Percentiles rank a stretch among this genome's conserved stretches.
Evolutionary conservation across 2,888 invertebrate genomes (phyloP).

Genomic region (Erebia aethiops): DNA sequence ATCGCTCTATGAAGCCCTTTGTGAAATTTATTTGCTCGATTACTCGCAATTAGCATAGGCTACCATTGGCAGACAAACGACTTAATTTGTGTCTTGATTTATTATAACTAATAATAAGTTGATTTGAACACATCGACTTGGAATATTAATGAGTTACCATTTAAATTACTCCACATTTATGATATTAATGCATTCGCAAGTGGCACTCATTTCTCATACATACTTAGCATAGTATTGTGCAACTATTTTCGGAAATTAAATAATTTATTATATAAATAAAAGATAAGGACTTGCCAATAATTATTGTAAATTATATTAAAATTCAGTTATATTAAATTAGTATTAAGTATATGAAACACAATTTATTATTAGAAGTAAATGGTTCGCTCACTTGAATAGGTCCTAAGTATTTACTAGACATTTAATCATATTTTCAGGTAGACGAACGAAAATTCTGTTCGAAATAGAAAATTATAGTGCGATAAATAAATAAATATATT

Average conservation of each 20-base stretch:
- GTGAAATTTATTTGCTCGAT: conserved; percentile 33
- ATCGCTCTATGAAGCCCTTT: conserved; percentile 16
- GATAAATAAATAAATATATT: too few relatives aligned
- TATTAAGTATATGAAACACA: background rate
- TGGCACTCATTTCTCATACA: background rate
- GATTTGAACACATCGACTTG: conserved; percentile 22
- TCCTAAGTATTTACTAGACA: too few relatives aligned
- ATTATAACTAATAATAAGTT: conserved; percentile 31
- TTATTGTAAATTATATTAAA: too few relatives aligned
- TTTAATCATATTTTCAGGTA: too few relatives aligned
- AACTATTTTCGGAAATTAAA: background rate
- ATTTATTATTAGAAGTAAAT: background rate
- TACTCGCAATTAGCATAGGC: conserved; percentile 36
- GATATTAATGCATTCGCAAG: background rate
- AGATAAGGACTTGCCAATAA: too few relatives aligned
- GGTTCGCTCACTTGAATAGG: background rate
- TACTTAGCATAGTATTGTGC: background rate
- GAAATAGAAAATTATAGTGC: too few relatives aligned
- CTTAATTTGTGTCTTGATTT: conserved; percentile 38
- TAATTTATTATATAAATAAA: too few relatives aligned
- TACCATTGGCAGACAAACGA: conserved; percentile 26
- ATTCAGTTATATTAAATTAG: too few relatives aligned
- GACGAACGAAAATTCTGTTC: too few relatives aligned
- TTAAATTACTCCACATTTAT: conserved; percentile 12
- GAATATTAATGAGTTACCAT: conserved; percentile 10